Conservation (phyloP, 2,113 vertebrate genomes). For the Channa maculata region DNA sequence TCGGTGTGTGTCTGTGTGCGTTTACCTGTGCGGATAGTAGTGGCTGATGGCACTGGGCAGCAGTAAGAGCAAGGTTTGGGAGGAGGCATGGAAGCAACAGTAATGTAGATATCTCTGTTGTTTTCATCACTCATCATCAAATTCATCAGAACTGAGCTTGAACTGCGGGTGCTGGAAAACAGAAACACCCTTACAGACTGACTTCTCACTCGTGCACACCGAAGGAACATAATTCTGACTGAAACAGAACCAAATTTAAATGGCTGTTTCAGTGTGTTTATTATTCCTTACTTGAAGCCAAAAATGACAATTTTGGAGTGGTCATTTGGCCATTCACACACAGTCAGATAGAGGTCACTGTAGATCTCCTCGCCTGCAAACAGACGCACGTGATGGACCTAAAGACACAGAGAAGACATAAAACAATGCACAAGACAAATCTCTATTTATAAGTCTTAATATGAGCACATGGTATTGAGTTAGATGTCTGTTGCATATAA, state of each 20-base stretch:
- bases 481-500: too few species aligned
- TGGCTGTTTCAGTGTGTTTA: background rate
- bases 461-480: too few species aligned
- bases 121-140: constrained; percentile 96
- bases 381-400: constrained; percentile 93
- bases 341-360: constrained; percentile 92
- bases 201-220: background rate
- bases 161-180: constrained; percentile 86
- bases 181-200: constrained; percentile 1
- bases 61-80: constrained; percentile 85
- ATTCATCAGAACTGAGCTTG: constrained; percentile 89
- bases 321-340: constrained; percentile 94
- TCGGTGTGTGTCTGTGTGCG: background rate
- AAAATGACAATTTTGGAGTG: constrained; percentile 93
- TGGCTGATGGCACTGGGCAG: constrained; percentile 73
- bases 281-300: constrained; percentile 90
- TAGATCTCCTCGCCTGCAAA: constrained; percentile 94
- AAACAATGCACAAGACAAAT: background rate
- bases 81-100: constrained; percentile 88
- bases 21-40: constrained; percentile 81
- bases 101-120: constrained; percentile 93
- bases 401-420: background rate
- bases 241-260: background rate
- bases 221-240: background rate
- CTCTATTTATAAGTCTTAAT: too few species aligned